Evolutionary conservation across 2,888 invertebrate genomes (phyloP), one percentile per base, ranked within the genome.

Genomic region (Drosophila koepferae): DNA sequence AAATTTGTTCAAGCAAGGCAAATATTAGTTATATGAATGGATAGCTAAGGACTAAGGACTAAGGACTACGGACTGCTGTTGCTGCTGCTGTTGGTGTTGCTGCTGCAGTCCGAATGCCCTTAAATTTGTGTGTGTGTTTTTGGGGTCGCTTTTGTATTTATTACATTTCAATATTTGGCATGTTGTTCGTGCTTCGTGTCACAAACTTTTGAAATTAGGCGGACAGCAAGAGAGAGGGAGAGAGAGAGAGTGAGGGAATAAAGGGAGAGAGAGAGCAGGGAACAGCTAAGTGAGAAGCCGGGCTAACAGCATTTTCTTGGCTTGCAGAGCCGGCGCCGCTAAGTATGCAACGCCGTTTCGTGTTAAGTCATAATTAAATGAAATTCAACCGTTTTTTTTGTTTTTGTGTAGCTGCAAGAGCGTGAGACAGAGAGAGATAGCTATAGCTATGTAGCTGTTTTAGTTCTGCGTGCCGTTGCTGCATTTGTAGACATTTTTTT

Each of bases 281-380:
- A 28, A 49, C 18, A 3, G 23, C 20, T 20, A 31, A 23, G 34
- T 23, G 61, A 53, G 44, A 54, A 58, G 54, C n/a, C 40, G 23
- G 38, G 44, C 44, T 48, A 54, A 59, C 31, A 77, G 74, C 70
- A 73, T 68, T 71, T 79, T 64, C 54, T 64, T 63, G 66, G 73
- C 78, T 61, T 75, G 84, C 81, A 75, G 68, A 31, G 78, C 63
- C 63, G 86, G 73, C 89, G 81, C 77, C 86, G 72, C 56, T 65
- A 62, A 69, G 74, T 86, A 86, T 89, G 87, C 87, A 86, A 81
- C 82, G 80, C 77, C 74, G 84, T 81, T 71, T 80, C 89, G 82
- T 86, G 86, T 84, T 89, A 80, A 81, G 74, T 80, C 66, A 86
- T 89, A 86, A 86, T 86, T 86, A 86, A 86, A 84, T 84, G 74